Percentiles rank a stretch among this genome's conserved stretches.
Evolutionary conservation across 2,113 vertebrate species (phyloP).

Genomic region (Columba livia): DNA sequence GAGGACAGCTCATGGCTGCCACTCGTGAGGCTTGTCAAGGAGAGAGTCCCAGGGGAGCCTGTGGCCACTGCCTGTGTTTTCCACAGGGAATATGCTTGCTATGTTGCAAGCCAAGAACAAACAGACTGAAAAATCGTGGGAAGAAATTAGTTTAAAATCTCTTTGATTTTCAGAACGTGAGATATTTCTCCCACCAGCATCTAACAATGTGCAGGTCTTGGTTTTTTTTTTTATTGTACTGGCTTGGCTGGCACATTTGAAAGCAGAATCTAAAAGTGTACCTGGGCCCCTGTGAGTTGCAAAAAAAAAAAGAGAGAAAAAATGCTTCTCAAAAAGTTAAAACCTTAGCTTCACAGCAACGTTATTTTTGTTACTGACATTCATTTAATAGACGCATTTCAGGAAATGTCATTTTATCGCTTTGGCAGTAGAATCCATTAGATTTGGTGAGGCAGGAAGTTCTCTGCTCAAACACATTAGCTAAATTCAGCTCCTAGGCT

Average conservation of each 20-base stretch:
- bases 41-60: neutral
- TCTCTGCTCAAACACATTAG: neutral
- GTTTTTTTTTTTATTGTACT: accelerated
- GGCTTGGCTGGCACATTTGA: neutral
- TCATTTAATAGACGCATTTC: neutral
- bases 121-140: neutral
- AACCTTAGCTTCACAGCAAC: neutral
- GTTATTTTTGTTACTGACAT: neutral
- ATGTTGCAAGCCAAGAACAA: neutral
- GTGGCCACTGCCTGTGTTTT: neutral
- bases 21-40: neutral
- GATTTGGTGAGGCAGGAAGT: neutral
- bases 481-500: neutral
- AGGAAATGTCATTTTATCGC: neutral
- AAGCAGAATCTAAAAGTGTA: neutral
- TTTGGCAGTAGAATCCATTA: neutral
- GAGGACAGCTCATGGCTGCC: neutral
- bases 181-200: neutral
- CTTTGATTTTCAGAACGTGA: neutral
- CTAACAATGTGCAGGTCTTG: neutral
- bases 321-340: neutral
- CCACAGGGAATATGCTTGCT: neutral
- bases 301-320: neutral
- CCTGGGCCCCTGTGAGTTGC: neutral
- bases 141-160: neutral